phyloP scores from a whole-genome alignment of 2,888 invertebrate genomes.

The Glyphotaelius pellucidus region DNA sequence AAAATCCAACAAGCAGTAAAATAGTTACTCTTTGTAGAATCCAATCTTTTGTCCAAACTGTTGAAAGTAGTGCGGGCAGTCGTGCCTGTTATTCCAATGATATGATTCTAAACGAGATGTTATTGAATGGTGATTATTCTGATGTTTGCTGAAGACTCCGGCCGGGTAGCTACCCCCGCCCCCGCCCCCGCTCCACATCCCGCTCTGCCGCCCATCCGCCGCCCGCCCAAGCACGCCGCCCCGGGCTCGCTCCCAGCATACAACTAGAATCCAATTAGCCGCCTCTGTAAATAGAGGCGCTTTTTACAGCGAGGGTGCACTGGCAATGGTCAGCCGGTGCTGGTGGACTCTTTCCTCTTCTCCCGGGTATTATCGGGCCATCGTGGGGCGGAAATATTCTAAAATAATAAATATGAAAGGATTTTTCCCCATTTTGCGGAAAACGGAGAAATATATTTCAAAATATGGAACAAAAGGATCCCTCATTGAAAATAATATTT shows the following conservation, averaged over 20 bases:
- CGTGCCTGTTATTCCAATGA: neutral
- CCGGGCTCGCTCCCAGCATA: conserved; percentile 10
- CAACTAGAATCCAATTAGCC: conserved; percentile 45
- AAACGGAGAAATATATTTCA: neutral
- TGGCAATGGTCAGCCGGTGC: neutral
- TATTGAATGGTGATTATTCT: neutral
- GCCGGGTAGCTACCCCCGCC: neutral
- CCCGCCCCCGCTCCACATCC: neutral
- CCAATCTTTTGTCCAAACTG: neutral
- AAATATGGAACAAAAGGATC: neutral
- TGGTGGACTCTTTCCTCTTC: neutral
- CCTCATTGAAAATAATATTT: neutral
- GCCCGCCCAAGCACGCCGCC: neutral
- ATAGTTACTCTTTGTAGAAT: neutral
- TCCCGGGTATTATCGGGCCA: conserved; percentile 19
- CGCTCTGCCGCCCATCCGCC: neutral
- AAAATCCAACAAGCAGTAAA: neutral
- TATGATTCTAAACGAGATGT: conserved; percentile 21
- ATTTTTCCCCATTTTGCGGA: neutral
- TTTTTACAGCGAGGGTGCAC: conserved; percentile 15
- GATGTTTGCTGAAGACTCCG: neutral
- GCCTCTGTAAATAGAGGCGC: conserved; percentile 37
- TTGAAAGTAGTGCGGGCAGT: neutral
- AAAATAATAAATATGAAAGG: conserved; percentile 6
- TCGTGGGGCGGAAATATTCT: neutral